phyloP scores from a whole-genome alignment of 2,797 vertebrate genomes.

The Alectoris magna region DNA sequence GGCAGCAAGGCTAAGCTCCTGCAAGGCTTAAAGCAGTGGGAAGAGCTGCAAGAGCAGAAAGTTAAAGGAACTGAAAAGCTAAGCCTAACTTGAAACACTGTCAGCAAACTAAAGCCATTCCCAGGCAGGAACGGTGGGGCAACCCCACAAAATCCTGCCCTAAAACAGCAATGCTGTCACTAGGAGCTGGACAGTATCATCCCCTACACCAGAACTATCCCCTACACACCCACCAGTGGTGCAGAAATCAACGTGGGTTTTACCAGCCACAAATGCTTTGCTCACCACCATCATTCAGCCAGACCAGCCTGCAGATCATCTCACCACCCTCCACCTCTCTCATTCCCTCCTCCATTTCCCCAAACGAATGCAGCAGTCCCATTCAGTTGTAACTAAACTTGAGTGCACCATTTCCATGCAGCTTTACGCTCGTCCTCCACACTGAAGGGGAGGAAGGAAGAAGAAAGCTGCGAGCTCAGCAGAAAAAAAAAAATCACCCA shows the following conservation, averaged over 20 bases:
- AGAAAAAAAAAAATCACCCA: neutral
- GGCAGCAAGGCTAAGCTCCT: neutral
- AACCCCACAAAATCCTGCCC: neutral
- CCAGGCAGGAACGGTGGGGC: neutral
- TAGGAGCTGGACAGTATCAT: fast-evolving
- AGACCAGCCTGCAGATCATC: neutral
- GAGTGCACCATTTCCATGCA: neutral
- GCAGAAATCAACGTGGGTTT: neutral
- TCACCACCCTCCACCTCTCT: fast-evolving
- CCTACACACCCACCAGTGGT: fast-evolving
- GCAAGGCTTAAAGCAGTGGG: neutral
- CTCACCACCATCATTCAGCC: neutral
- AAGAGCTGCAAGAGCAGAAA: neutral
- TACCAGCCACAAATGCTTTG: neutral
- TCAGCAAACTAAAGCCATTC: neutral
- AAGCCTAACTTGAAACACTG: neutral
- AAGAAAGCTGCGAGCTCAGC: neutral
- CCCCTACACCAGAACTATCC: neutral
- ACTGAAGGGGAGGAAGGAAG: neutral
- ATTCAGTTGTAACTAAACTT: fast-evolving
- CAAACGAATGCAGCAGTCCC: fast-evolving
- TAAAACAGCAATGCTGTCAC: fast-evolving
- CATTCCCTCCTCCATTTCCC: neutral
- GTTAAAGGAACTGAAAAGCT: too few species aligned
- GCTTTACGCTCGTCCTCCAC: neutral